Evolutionary conservation across 2,113 vertebrate genomes (phyloP).

Genomic region (Tinamus guttatus): DNA sequence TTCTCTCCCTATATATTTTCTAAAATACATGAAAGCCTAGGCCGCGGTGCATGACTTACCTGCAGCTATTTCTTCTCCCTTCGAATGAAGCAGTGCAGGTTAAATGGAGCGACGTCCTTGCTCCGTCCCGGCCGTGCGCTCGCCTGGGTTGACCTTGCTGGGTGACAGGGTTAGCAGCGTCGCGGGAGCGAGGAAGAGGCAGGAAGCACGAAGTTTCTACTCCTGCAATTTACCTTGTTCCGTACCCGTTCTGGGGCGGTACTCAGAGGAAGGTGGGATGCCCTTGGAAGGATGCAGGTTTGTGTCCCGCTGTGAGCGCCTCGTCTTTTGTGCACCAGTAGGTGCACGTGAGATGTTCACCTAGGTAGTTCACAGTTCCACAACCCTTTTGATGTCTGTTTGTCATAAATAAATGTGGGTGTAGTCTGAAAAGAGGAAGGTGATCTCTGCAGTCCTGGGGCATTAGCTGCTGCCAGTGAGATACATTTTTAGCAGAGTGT

Average conservation of each 20-base stretch:
- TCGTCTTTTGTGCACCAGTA: slow-evolving; percentile 1
- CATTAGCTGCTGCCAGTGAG: not conserved
- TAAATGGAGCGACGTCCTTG: not conserved
- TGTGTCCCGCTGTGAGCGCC: slow-evolving; percentile 7
- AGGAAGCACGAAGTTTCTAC: slow-evolving; percentile 62
- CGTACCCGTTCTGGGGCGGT: slow-evolving; percentile 58
- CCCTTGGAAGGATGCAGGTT: not conserved
- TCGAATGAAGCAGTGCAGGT: not conserved
- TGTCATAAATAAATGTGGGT: slow-evolving; percentile 18
- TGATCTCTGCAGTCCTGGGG: slow-evolving; percentile 32
- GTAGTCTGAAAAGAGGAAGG: not conserved
- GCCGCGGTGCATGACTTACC: not conserved
- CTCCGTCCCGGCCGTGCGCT: not conserved
- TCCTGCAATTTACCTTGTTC: slow-evolving; percentile 54
- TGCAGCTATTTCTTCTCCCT: not conserved
- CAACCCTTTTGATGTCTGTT: slow-evolving; percentile 11
- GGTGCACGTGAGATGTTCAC: slow-evolving; percentile 20
- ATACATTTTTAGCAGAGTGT: slow-evolving; percentile 2
- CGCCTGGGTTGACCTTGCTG: slow-evolving; percentile 35
- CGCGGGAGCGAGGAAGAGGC: slow-evolving; percentile 14
- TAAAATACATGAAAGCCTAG: not conserved
- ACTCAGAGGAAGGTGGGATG: slow-evolving; percentile 35
- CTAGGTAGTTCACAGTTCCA: slow-evolving; percentile 10
- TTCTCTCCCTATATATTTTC: not conserved
- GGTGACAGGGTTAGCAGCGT: slow-evolving; percentile 29